Evolutionary conservation across 2,888 invertebrate species (phyloP), one percentile per base, ranked within the genome.

Genomic region (Hofmannophila pseudospretella): DNA sequence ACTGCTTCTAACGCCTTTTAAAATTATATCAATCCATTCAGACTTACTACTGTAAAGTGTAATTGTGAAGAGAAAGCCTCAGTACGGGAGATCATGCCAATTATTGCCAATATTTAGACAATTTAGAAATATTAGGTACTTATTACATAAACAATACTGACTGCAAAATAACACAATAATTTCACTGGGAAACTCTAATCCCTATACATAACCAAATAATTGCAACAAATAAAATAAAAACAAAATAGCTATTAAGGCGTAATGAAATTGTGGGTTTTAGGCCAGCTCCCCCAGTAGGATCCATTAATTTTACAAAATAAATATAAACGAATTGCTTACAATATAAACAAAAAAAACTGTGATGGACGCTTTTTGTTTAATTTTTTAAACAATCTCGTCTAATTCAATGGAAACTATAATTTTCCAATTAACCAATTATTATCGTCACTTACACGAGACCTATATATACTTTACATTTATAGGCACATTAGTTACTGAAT

Each of bases 401-500:
- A 67, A 58, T 65, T 52, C 52, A 61, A 62, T 65, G 62, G 53
- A 61, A 73, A 73, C 67, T 67, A 64, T 49, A 77, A 73, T 70
- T 79, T 75, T 69, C 16, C 48, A 77, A 71, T 67, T 55, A 78
- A 75, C 70, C 71, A 67, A 72, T 76, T 65, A 67, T 30, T 31
- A 28, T 72, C 67, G 69, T 80, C 74, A 72, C 76, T 76, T 78
- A 77, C 64, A 76, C 72, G 51, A 78, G 74, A 76, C 80, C 84
- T 85, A 82, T 77, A 67, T 70, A 76, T 81, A 85, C 72, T 82
- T 85, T 82, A 81, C 72, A 81, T 77, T 81, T 81, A 84, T 82
- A 85, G 85, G 85, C 84, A 85, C 85, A 84, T 82, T 75, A 81
- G 84, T 85, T 82, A 78, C 70, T 77, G 72, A 78, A 78, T 73